phyloP scores from a whole-genome alignment of 2,113 vertebrate genomes.

The Herpetotheres cachinnans region DNA sequence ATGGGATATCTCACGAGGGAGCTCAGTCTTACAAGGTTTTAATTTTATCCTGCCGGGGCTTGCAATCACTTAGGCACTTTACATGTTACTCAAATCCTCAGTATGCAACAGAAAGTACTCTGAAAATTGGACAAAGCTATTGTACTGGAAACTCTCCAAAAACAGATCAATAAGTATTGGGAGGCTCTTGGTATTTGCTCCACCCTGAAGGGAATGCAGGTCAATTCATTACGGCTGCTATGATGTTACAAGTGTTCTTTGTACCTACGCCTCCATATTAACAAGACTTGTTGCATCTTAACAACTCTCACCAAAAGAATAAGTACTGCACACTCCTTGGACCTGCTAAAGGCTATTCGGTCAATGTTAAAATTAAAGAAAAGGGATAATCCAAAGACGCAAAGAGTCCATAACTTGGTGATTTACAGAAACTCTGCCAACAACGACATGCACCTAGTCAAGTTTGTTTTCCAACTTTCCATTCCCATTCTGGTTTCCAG shows the following conservation, averaged over 20 bases:
- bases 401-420: neutral
- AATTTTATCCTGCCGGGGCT: neutral
- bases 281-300: neutral
- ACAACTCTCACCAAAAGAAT: neutral
- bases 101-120: neutral
- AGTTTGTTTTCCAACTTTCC: neutral
- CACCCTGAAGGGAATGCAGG: neutral
- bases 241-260: neutral
- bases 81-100: neutral
- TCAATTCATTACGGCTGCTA: neutral
- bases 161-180: neutral
- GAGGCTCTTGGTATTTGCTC: neutral
- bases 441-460: neutral
- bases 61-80: neutral
- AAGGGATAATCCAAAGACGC: neutral
- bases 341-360: neutral
- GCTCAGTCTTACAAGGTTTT: neutral
- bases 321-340: neutral
- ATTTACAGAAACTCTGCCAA: neutral
- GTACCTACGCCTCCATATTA: neutral
- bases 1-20: fast-evolving
- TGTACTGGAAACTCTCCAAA: constrained; percentile 14
- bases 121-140: neutral
- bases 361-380: neutral
- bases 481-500: neutral